Base-by-base conservation (phyloP, 2,888 invertebrate genomes). In the Apotomis betuletana region DNA sequence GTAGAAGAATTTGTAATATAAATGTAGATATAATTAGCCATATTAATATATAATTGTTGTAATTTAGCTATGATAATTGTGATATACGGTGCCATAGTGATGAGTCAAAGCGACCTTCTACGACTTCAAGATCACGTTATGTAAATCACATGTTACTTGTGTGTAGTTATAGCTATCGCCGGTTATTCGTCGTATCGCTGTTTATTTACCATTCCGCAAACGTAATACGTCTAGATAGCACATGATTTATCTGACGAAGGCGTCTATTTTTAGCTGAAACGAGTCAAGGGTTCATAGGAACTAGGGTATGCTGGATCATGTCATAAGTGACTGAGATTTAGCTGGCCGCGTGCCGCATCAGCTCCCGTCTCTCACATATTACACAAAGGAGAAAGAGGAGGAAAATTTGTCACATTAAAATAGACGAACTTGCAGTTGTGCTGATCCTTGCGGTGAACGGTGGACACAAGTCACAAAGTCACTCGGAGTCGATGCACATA, bases 61-160 rank as follows among this genome's bases (percentile, higher is more conserved):
- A 65, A 59, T 62, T 71, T 67, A 71, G 61, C 51, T 38, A 55
- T 71, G 71, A 67, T 67, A 62, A 67, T 52, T 72, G 72, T 72
- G 72, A 72, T 72, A 72, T 38, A 44, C 67, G 61, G 67, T 71
- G 71, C 71, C 71, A 71, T 71, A 49, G 63, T 54, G 64, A 54
- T 46, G 15, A 49, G 27, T 49, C 54, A 54, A 55, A 55, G 55
- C 55, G 71, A 62, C 71, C 71, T 71, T 71, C 62, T 13, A 12
- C 38, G 64, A 13, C 51, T 15, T 64, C 51, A 49, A 52, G 49
- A 67, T 10, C 58, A 51, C 62, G 41, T 58, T 67, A 67, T 71
- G 52, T 67, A 61, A 71, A 67, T 71, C 44, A 49, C 52, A 57
- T 67, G 51, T 36, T 67, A 67, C 41, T 38, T 67, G 41, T 59